These are phyloP conservation scores for Paradisaea rubra DNA, from an alignment of 2,113 vertebrate species.

Conservation along the genomic window DNA sequence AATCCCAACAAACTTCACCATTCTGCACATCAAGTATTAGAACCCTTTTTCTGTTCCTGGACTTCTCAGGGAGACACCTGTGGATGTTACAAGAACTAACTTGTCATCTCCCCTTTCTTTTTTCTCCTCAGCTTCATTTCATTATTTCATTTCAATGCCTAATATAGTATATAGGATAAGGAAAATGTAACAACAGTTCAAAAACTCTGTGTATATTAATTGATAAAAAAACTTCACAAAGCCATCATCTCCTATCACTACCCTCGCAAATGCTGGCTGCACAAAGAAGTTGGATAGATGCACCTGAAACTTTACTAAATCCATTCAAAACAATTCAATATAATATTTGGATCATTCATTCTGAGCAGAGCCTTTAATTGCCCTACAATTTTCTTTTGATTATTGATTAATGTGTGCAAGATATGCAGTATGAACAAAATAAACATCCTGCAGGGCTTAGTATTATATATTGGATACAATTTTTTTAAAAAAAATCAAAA, in stretches of 20 bases:
- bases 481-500: no score
- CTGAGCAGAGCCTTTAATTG: not conserved
- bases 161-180: not conserved
- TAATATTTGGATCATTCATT: not conserved
- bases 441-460: not conserved
- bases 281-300: not conserved
- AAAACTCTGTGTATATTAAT: not conserved
- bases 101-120: not conserved
- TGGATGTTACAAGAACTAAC: not conserved
- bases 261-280: accelerated
- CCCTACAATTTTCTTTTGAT: not conserved
- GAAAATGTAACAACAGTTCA: not conserved
- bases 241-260: not conserved
- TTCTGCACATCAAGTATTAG: not conserved
- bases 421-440: not conserved
- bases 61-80: not conserved
- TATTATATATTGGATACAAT: not conserved
- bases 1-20: not conserved
- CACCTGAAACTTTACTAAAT: not conserved
- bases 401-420: not conserved
- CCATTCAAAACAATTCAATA: not conserved
- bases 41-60: not conserved
- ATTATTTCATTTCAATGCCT: not conserved
- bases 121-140: not conserved
- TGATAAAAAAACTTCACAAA: not conserved